phyloP scores from a whole-genome alignment of 2,888 invertebrate species.

The Malthinus seriepunctatus region DNA sequence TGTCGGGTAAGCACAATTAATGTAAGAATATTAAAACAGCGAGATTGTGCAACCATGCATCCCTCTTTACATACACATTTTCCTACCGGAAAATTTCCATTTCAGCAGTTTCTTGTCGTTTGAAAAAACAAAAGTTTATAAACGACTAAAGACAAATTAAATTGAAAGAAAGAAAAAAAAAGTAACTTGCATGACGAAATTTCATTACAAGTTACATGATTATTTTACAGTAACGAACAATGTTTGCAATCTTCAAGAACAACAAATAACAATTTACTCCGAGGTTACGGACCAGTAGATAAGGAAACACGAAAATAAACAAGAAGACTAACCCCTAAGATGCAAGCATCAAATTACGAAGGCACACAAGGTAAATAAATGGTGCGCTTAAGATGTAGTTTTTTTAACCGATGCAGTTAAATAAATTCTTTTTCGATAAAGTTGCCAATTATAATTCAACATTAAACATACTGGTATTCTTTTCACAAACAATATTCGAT shows the following conservation, averaged over 20 bases:
- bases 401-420: no score
- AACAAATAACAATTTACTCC: conserved; percentile 25
- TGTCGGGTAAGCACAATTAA: no score
- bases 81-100: no score
- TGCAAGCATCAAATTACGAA: conserved; percentile 20
- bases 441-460: no score
- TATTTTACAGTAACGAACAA: conserved; percentile 21
- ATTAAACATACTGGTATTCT: no score
- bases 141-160: neutral
- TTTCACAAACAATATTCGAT: no score
- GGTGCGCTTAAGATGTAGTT: neutral
- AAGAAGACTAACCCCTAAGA: conserved; percentile 9
- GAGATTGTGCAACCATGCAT: no score
- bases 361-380: conserved; percentile 12
- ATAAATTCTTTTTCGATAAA: no score
- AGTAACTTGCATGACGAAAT: neutral
- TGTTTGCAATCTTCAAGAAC: conserved; percentile 25
- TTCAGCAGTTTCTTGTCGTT: neutral
- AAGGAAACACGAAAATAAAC: conserved; percentile 21
- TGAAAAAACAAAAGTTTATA: neutral
- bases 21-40: no score
- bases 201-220: conserved; percentile 13
- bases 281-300: conserved; percentile 17
- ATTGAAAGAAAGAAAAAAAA: neutral
- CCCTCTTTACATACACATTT: no score